Evolutionary conservation across 2,113 vertebrate genomes (phyloP), one percentile per base, ranked within the genome.

Genomic region (Muscicapa adusta): DNA sequence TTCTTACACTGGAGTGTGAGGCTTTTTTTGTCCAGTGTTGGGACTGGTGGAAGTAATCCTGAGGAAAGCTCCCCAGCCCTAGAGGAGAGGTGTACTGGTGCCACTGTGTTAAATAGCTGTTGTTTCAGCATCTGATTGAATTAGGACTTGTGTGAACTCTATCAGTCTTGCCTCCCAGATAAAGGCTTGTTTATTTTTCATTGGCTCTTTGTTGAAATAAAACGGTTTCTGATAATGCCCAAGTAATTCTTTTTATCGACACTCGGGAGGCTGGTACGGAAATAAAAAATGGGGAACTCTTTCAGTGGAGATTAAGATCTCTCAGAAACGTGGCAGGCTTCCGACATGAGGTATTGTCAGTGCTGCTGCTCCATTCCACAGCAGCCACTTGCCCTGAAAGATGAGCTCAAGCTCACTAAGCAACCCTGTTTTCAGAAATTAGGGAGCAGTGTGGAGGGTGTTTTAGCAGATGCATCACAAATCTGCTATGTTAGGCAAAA

Each of bases 181-280:
- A 98, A 98, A 97, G 91, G 90, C 91, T 96, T 97, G 95, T 98
- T 98, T 97, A 96, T 97, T 96, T 97, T 95, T 96, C 96, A 90
- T 86, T 82, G 80, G 91, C 94, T 89, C 89, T 97, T 98, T 97
- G 92, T 94, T 94, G 97, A 93, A 97, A 97, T 97, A 94, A 97
- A 97, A 70, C 53, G 45, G 81, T 96, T 97, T 96, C 97, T 97
- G 98, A 98, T 98, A 98, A 97, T 96, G 92, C 96, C 95, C 91
- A 91, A 98, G 97, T 97, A 96, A 98, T 98, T 98, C 97, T 97
- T 96, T 96, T 97, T 98, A 98, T 98, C 98, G 96, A 90, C 96
- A 65, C 93, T 85, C n/a, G 14, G 47, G 85, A 94, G 91, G 95
- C 95, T 96, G 96, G 97, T 97, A 97, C 36, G 92, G 97, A 98